Base-by-base conservation (phyloP, 2,797 vertebrate genomes). In the Amphiprion clarkii region DNA sequence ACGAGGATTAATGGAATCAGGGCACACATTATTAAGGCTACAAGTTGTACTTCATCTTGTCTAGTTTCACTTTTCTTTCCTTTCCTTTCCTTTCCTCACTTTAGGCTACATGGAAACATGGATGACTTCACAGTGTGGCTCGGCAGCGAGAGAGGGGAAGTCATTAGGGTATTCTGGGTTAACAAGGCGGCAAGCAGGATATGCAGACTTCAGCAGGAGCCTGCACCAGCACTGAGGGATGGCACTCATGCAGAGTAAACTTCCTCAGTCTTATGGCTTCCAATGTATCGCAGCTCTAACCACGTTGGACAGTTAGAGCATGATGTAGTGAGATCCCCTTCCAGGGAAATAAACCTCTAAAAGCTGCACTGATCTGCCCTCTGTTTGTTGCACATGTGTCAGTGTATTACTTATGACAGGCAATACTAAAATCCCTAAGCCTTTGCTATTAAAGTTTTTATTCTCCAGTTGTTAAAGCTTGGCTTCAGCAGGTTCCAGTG, bases 121-220 rank as follows among this genome's bases (percentile, higher is more conserved):
- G 83, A 92, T 87, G 89, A 91, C 87, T 90, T 93, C 88, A 90
- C 86, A 86, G 80, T 81, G 87, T 84, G 90, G 84, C 90, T 88
- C 83, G 39, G 82, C 82, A 87, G 76, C 72, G 16, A 68, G 75
- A 65, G 80, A 84, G 86, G 87, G 91, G 91, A 92, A 92, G 92
- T 90, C 89, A 90, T 93, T 91, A 92, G 89, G 82, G 85, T 90
- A 91, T 89, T 92, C 90, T 92, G 87, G 87, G 87, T 92, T 93
- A 93, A 92, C 88, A 88, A 93, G 92, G 85, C 87, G 73, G 92
- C 85, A 12, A 85, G 90, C 81, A 67, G 91, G 89, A 90, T 92
- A 79, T 92, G 91, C 89, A 77, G 91, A 92, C 90, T 90, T 91
- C 88, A 92, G 91, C 91, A 88, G 83, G 76, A 89, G 88, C 81